Evolutionary conservation across 2,113 vertebrate species (phyloP), one percentile per base, ranked within the genome.

Genomic region (Melanotaenia duboulayi): DNA sequence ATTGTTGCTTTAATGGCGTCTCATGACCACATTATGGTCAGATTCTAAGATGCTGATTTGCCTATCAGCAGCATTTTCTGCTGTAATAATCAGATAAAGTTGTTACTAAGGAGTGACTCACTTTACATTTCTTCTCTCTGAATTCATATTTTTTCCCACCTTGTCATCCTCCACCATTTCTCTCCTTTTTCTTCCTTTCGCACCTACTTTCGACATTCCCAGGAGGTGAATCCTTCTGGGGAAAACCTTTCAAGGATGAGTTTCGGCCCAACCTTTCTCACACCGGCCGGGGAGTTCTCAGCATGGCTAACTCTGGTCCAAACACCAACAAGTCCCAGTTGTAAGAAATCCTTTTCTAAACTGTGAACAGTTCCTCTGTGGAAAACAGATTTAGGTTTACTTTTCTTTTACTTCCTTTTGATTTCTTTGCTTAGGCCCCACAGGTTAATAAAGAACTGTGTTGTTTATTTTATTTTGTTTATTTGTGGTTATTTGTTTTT

Each of bases 261-360:
- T 97, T 98, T 78, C 95, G 94, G 58, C 96, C 96, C 7, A 99
- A 99, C 89, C 92, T 99, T 57, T 97, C 97, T 0, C 97, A 99
- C 82, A 95, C 95, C 0, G 98, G 98, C 16, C 94, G 97, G 1
- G 98, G 98, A 6, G 72, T 99, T 60, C 96, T 99, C 55, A 99
- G 98, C 81, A 99, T 99, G 98, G 98, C 98, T 37, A 99, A 99
- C 86, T 97, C 97, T 0, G 97, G 98, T n/a, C 96, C 97, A 42
- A 97, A 99, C 92, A 96, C 94, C 83, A 99, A 99, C 92, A 99
- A 97, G 77, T 99, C 97, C 4, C 98, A 99, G 73, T 99, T 99
- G 98, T 99, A 93, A 98, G 97, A 95, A 22, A 46, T 7, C 1
- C 37, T 76, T 25, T 48, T 44, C 4, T 16, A 14, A 17, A 0